phyloP scores from a whole-genome alignment of 2,113 vertebrate genomes.

The Solenodon paradoxus region DNA sequence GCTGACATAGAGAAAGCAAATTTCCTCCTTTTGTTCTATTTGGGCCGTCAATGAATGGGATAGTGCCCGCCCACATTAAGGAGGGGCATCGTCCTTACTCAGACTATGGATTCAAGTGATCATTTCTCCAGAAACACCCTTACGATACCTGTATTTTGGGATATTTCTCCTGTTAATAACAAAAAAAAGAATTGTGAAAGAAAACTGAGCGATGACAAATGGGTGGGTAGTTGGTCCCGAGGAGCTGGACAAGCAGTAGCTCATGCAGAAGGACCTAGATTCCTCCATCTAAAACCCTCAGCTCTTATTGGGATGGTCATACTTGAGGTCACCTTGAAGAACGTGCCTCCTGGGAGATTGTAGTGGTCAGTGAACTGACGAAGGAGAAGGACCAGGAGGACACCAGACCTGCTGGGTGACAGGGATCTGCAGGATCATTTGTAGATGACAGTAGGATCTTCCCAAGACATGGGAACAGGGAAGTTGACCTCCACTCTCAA shows the following conservation, averaged over 20 bases:
- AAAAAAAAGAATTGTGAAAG: too few relatives aligned
- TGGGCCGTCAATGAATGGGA: neutral
- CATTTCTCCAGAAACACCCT: neutral
- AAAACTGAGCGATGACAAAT: too few relatives aligned
- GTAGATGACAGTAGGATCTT: neutral
- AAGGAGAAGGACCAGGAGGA: neutral
- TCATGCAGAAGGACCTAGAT: neutral
- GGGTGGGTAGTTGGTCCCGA: neutral
- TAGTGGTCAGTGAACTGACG: neutral
- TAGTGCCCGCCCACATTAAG: neutral
- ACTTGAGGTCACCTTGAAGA: neutral
- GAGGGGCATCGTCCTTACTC: neutral
- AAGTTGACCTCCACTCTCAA: neutral
- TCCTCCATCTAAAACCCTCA: neutral
- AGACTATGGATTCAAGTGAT: neutral
- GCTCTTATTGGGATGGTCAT: neutral
- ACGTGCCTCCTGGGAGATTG: neutral
- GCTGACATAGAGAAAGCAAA: neutral
- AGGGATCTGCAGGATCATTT: too few relatives aligned
- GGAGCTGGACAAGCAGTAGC: neutral
- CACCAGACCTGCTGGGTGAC: neutral
- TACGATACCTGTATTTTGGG: too few relatives aligned
- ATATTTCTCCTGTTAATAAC: neutral
- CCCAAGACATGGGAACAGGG: neutral
- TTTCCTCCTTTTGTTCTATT: neutral